Conservation (phyloP, 2,113 vertebrate species). For the Mobula hypostoma region DNA sequence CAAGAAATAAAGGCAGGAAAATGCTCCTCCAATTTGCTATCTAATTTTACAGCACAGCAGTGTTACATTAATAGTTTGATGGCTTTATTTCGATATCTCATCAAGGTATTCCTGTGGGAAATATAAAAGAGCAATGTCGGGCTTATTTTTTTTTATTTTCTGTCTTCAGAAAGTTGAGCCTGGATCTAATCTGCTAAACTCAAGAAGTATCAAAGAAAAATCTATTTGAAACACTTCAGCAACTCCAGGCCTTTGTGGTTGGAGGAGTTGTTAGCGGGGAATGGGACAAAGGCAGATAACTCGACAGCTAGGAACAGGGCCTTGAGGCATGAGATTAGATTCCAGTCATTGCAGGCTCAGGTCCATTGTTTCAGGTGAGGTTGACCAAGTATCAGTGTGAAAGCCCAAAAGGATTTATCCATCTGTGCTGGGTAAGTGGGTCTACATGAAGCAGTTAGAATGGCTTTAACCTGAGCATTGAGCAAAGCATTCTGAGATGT, state of each 20-base stretch:
- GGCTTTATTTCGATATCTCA: slow-evolving; percentile 19
- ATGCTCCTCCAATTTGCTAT: slow-evolving; percentile 4
- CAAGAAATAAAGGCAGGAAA: slow-evolving; percentile 26
- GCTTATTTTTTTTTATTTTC: slow-evolving; percentile 10
- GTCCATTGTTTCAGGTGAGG: background rate
- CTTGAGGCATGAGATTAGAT: background rate
- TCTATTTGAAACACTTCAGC: slow-evolving; percentile 22
- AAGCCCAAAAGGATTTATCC: background rate
- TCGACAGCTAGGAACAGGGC: background rate
- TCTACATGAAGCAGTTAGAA: too few relatives aligned
- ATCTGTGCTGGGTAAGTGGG: background rate
- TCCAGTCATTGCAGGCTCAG: background rate
- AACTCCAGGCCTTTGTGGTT: background rate
- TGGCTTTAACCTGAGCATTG: background rate
- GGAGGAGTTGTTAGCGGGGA: background rate
- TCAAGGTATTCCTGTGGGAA: slow-evolving; percentile 23
- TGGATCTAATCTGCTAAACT: slow-evolving; percentile 27
- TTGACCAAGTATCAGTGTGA: background rate
- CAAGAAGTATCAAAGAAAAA: background rate
- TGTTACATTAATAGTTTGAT: slow-evolving; percentile 25
- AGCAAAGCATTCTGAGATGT: background rate
- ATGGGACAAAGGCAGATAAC: background rate
- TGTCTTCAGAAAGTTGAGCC: slow-evolving; percentile 5
- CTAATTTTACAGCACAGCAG: slow-evolving; percentile 31
- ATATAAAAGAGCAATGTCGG: slow-evolving; percentile 20